Evolutionary conservation across 2,888 invertebrate genomes (phyloP).

Genomic region (Antheraea yamamai): DNA sequence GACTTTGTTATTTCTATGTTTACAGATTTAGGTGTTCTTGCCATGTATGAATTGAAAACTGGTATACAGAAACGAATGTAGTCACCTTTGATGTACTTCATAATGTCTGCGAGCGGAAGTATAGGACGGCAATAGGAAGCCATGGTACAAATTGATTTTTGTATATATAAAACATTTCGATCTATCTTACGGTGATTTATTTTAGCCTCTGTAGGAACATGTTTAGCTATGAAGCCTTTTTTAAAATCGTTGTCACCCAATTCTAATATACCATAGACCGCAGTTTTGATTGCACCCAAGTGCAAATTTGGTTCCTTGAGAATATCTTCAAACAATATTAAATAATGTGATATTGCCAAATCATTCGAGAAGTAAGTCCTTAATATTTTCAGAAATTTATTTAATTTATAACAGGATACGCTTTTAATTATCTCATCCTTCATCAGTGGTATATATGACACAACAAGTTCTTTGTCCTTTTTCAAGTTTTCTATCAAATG

Average conservation of each 20-base stretch:
- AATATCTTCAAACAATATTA: conserved; percentile 25
- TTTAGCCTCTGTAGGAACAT: conserved; percentile 46
- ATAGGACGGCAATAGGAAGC: conserved; percentile 51
- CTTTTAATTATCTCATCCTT: conserved; percentile 23
- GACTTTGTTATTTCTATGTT: conserved; percentile 46
- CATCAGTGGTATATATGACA: conserved; percentile 30
- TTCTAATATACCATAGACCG: conserved; percentile 48
- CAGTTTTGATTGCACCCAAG: conserved; percentile 26
- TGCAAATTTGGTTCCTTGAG: conserved; percentile 21
- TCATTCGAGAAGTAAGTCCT: conserved; percentile 9
- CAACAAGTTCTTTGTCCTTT: conserved; percentile 32
- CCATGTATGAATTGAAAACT: conserved; percentile 47
- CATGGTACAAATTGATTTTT: conserved; percentile 52
- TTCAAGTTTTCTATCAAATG: conserved; percentile 36
- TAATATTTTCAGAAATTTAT: conserved; percentile 8
- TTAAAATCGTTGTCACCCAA: conserved; percentile 42
- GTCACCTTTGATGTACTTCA: conserved; percentile 53
- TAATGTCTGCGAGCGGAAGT: conserved; percentile 43
- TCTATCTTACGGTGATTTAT: conserved; percentile 44
- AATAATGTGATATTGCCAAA: conserved; percentile 24
- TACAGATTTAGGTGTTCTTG: conserved; percentile 42
- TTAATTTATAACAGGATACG: conserved; percentile 24
- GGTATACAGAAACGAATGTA: conserved; percentile 52
- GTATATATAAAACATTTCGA: conserved; percentile 38
- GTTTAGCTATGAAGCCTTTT: conserved; percentile 43